These are phyloP conservation scores for Wiebesia pumilae DNA, from an alignment of 1,140 invertebrate genomes.

Conservation along the genomic window DNA sequence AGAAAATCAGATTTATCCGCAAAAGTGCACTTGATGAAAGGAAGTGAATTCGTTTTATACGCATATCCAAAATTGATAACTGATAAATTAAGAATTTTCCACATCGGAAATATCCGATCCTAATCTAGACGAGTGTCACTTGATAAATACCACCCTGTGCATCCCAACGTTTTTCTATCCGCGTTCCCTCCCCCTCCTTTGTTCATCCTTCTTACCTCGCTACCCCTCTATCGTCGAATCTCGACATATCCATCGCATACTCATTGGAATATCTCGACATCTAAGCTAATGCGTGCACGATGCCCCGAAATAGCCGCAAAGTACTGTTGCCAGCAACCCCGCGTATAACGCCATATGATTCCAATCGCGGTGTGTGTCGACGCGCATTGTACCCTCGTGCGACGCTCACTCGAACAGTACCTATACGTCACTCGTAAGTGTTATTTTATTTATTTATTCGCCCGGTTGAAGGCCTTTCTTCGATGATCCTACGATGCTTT, in stretches of 20 bases:
- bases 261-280: neutral
- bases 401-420: neutral
- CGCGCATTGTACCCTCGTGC: too few species aligned
- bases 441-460: constrained; percentile 49
- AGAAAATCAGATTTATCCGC: neutral
- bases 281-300: neutral
- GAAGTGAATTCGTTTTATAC: neutral
- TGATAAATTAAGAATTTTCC: neutral
- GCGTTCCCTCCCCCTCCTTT: neutral
- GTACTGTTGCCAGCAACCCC: neutral
- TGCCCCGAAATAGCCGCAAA: constrained; percentile 4
- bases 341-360: constrained; percentile 1
- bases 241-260: neutral
- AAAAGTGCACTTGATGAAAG: neutral
- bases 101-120: neutral
- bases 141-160: neutral
- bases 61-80: neutral
- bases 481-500: too few species aligned
- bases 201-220: neutral
- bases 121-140: constrained; percentile 8
- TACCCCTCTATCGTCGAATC: neutral
- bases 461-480: neutral
- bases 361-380: neutral
- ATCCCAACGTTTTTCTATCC: constrained; percentile 20
- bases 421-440: neutral